Conservation (phyloP, 1,140 invertebrate genomes). For the Drosophila tropicalis region DNA sequence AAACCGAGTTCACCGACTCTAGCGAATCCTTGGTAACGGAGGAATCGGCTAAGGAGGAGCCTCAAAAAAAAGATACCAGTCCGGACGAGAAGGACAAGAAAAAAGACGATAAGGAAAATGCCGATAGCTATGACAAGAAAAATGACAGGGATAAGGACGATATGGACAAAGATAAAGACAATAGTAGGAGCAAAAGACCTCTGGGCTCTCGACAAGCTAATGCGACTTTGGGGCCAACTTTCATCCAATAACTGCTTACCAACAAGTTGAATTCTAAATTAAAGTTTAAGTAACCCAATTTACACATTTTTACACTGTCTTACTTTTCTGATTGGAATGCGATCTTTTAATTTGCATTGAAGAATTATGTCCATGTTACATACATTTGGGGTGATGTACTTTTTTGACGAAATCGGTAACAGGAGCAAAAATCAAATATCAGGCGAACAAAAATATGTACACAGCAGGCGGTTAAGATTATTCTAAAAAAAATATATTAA, state of each 20-base stretch:
- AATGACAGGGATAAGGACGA: background rate
- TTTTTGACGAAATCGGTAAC: too few relatives aligned
- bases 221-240: background rate
- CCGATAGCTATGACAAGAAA: background rate
- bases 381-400: too few relatives aligned
- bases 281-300: background rate
- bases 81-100: background rate
- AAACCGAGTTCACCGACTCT: conserved; percentile 62
- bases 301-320: too few relatives aligned
- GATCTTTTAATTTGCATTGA: too few relatives aligned
- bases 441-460: too few relatives aligned
- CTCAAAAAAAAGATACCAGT: background rate
- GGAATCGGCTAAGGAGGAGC: background rate
- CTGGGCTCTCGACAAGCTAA: conserved; percentile 1
- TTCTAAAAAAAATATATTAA: too few relatives aligned
- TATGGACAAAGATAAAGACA: background rate
- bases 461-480: too few relatives aligned
- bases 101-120: background rate
- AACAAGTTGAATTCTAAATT: background rate
- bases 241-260: conserved; percentile 1
- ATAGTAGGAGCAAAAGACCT: background rate
- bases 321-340: too few relatives aligned
- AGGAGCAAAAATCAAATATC: too few relatives aligned
- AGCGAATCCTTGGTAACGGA: conserved; percentile 12
- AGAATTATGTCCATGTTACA: too few relatives aligned